phyloP scores from a whole-genome alignment of 2,888 invertebrate species.

The Hetaerina titia region DNA sequence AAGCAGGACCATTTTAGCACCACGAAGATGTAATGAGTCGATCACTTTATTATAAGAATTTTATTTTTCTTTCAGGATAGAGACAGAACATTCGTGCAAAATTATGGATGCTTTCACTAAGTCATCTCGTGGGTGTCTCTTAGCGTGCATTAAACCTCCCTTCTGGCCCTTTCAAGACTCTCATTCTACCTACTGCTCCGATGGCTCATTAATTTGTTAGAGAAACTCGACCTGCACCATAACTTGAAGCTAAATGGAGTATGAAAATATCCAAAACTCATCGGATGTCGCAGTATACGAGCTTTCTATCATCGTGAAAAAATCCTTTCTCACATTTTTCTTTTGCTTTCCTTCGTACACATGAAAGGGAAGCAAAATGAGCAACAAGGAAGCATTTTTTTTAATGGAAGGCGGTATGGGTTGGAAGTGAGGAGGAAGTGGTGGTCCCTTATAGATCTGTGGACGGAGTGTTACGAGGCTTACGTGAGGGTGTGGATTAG shows the following conservation, averaged over 20 bases:
- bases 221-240: background rate
- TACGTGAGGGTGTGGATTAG: background rate
- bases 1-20: no score
- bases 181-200: background rate
- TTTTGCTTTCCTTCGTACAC: background rate
- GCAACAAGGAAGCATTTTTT: background rate
- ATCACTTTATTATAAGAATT: no score
- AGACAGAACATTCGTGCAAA: background rate
- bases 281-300: constrained; percentile 12
- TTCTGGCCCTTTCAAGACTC: background rate
- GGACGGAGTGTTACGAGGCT: background rate
- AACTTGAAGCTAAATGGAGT: constrained; percentile 43
- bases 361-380: no score
- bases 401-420: background rate
- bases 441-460: background rate
- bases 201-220: constrained; percentile 12
- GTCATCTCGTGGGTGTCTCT: background rate
- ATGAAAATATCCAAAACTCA: constrained; percentile 27
- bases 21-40: no score
- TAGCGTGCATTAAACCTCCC: background rate
- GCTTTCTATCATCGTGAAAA: background rate
- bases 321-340: background rate
- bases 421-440: background rate
- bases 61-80: no score
- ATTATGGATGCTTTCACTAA: background rate